Base-by-base conservation (phyloP, 2,888 invertebrate species). In the Unio pictorum region DNA sequence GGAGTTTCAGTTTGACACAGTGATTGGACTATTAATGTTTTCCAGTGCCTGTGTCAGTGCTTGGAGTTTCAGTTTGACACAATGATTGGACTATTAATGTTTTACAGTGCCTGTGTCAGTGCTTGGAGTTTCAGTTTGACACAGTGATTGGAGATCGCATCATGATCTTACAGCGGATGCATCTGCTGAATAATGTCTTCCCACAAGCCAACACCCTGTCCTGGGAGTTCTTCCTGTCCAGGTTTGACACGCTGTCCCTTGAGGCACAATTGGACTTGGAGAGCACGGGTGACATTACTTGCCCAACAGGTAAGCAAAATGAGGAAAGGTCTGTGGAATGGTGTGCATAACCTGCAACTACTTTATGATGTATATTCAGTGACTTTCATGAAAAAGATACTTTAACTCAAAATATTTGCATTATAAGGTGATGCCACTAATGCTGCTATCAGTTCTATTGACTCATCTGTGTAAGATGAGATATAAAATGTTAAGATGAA, bases 41-140 rank as follows among this genome's bases (percentile, higher is more conserved):
- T 23, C 0, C 23, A 23, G 23, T 23, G 23, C 23, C 23, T 23
- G 23, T 23, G 23, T 23, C 23, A 23, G 23, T 23, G 23, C 23
- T 23, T 23, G 23, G 23, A 23, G 23, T 23, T 23, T 23, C 23
- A 23, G 23, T 23, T 23, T 23, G 23, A 23, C 23, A 23, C 23
- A 23, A 0, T 23, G 23, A 23, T 23, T 23, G 23, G 23, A 15
- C 3, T 45, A 45, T 28, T 30, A 28, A n/a, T 58, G 57, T 56
- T 65, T 81, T 79, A 11, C 83, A 89, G 89, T 93, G 96, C 70
- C 92, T 98, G 76, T 93, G 97, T 68, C 94, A 95, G 92, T 99
- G 99, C 90, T 91, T 99, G 91, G 99, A 99, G 92, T 95, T 96
- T 0, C 99, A 99, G 91, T 99, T 99, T 91, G 99, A 99, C 92